Evolutionary conservation across 2,888 invertebrate genomes (phyloP).

Genomic region (Meandrusa payeni): DNA sequence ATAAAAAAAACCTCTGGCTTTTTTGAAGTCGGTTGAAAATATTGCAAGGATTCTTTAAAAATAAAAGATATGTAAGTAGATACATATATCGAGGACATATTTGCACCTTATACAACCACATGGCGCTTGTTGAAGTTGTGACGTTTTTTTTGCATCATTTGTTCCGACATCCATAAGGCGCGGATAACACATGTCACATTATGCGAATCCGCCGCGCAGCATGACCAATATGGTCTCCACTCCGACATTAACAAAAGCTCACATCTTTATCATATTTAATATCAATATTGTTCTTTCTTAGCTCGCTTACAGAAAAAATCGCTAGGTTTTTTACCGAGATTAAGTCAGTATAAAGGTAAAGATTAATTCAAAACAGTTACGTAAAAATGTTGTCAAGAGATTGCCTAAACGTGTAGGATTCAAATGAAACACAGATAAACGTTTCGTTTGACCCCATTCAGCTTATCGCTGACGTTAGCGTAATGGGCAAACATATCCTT

Average conservation of each 20-base stretch:
- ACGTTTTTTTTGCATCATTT: constrained; percentile 25
- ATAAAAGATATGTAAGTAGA: no score
- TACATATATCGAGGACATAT: no score
- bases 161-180: constrained; percentile 26
- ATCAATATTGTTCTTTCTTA: no score
- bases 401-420: constrained; percentile 20
- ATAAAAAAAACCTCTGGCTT: no score
- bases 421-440: constrained; percentile 17
- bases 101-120: constrained; percentile 6
- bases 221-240: constrained; percentile 42
- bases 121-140: constrained; percentile 21
- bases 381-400: constrained; percentile 1
- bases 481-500: constrained; percentile 18
- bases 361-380: constrained; percentile 11
- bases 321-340: no score
- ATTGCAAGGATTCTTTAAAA: no score
- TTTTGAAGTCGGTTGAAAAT: no score
- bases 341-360: background rate
- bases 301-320: no score
- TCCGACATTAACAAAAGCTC: constrained; percentile 21
- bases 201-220: constrained; percentile 51
- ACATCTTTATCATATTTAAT: constrained; percentile 14
- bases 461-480: constrained; percentile 11
- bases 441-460: constrained; percentile 10
- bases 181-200: constrained; percentile 47